Percentiles rank a stretch among this genome's conserved stretches.
phyloP scores from a whole-genome alignment of 2,113 vertebrate species.

The Terrapene triunguis region DNA sequence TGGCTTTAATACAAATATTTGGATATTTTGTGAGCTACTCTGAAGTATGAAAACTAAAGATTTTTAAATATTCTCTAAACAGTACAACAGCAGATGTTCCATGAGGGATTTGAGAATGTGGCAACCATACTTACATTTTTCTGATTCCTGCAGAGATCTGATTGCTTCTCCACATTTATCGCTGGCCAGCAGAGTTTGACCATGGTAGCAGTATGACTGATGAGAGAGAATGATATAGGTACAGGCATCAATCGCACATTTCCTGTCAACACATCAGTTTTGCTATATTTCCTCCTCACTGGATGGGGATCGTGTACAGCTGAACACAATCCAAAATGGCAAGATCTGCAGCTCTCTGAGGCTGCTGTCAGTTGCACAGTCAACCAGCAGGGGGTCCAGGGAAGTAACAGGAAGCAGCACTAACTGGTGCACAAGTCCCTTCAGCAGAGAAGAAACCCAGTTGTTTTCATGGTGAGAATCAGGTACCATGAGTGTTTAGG shows the following conservation, averaged over 20 bases:
- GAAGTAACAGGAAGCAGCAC: neutral
- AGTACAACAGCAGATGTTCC: neutral
- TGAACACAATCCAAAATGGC: neutral
- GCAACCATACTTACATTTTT: slow-evolving; percentile 88
- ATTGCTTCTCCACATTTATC: slow-evolving; percentile 99
- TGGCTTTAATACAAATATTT: neutral
- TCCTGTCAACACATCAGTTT: neutral
- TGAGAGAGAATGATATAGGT: slow-evolving; percentile 15
- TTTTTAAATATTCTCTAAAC: neutral
- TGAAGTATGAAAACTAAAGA: neutral
- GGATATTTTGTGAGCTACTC: neutral
- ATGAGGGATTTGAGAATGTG: neutral
- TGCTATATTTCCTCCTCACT: neutral
- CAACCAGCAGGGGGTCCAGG: neutral
- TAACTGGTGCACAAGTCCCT: neutral
- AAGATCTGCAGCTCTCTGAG: neutral
- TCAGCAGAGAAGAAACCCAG: neutral
- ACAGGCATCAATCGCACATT: neutral
- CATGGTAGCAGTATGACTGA: slow-evolving; percentile 95
- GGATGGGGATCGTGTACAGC: neutral
- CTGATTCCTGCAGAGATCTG: slow-evolving; percentile 94
- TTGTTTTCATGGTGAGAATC: neutral
- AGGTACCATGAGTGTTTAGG: neutral
- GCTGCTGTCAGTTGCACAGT: neutral
- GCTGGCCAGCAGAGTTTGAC: slow-evolving; percentile 91